Evolutionary conservation across 2,888 invertebrate genomes (phyloP).

Genomic region (Heliconius erato): DNA sequence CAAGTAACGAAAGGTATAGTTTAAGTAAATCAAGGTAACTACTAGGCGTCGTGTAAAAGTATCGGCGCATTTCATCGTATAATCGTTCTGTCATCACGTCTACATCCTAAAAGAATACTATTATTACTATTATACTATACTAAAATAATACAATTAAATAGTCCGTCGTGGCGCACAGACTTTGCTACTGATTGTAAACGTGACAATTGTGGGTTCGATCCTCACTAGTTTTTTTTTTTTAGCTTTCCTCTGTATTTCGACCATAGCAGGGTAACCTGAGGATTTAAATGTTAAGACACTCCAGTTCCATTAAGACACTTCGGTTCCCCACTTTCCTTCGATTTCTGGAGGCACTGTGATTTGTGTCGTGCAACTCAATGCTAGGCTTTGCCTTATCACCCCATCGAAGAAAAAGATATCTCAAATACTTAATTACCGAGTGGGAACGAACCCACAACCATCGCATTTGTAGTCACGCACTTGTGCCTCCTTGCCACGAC

Average conservation of each 20-base stretch:
- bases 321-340: no score
- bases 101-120: constrained; percentile 86
- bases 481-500: no score
- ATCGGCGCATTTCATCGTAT: constrained; percentile 92
- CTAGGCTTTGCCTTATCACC: no score
- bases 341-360: neutral
- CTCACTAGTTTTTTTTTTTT: neutral
- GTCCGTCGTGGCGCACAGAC: no score
- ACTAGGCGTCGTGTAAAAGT: constrained; percentile 96
- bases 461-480: no score
- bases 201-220: neutral
- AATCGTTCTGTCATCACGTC: constrained; percentile 91
- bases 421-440: no score
- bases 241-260: neutral
- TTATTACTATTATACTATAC: neutral
- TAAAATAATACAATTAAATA: neutral
- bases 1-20: constrained; percentile 89
- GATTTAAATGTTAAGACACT: neutral
- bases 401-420: no score
- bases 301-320: no score
- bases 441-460: no score
- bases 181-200: no score
- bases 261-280: neutral
- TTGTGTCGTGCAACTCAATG: neutral
- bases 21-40: constrained; percentile 95